Base-by-base conservation (phyloP, 2,888 invertebrate species). In the Idaea straminata region DNA sequence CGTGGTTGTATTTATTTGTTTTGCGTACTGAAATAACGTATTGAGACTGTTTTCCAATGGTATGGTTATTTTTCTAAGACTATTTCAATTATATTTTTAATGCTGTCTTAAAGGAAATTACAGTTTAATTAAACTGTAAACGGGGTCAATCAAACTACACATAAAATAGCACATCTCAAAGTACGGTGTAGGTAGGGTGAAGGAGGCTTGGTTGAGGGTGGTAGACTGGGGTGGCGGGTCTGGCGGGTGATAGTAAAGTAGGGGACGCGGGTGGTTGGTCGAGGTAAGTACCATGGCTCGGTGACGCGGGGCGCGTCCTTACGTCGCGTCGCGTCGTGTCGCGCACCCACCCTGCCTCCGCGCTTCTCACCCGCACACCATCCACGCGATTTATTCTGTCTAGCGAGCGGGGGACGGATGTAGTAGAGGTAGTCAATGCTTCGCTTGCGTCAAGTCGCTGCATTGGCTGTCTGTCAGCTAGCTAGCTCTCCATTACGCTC, bases 331-430 rank as follows among this genome's bases (percentile, higher is more conserved):
- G 64, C 64, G 61, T 65, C 63, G 65, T 57, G 35, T 61, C 34
- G 25, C 60, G 57, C 58, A 58, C 60, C 65, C 62, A n/a, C 64
- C 36, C 62, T 65, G 64, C 59, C 35, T 35, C 60, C 61, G 47
- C 61, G 64, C 63, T 62, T 13, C 61, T 36, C 78, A 76, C 76
- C 78, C 79, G 79, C 76, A 73, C 70, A 74, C 70, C 70, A 78
- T 79, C 78, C 79, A 81, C 83, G 88, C 88, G 87, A 87, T 89
- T 25, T 89, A 87, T 88, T 87, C 89, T 86, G 90, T 91, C 90
- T 89, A 84, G 85, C 83, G 69, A 69, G 68, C 69, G 72, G 69
- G 85, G 84, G 84, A 83, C 83, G 71, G 71, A 80, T 15, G 59
- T 25, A 59, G 59, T 79, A 47, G 47, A 47, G 47, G 83, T 82